Conservation (phyloP, 2,797 vertebrate genomes). For the Chaetophractus vellerosus region DNA sequence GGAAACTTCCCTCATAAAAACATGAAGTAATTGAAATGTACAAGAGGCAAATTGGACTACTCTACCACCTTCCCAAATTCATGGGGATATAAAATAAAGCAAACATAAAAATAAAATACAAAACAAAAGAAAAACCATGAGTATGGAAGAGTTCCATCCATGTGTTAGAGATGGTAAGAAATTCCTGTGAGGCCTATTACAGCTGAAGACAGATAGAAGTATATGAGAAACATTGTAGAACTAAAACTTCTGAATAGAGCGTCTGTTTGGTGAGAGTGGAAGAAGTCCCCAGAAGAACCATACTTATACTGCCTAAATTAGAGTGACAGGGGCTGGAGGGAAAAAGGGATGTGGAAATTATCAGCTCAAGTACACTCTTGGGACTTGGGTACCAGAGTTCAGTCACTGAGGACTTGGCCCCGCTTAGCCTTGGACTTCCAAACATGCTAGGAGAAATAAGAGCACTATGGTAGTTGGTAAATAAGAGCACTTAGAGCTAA, state of each 20-base stretch:
- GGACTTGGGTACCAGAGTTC: neutral
- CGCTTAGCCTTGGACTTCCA: neutral
- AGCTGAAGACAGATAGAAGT: neutral
- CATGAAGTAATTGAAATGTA: neutral
- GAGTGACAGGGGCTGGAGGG: too few species aligned
- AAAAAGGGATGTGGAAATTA: neutral
- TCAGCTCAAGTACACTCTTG: neutral
- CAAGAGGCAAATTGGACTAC: neutral
- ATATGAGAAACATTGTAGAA: neutral
- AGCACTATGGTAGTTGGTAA: neutral
- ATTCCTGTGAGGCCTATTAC: neutral
- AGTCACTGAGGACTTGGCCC: neutral
- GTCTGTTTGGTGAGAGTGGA: neutral
- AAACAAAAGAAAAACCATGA: neutral
- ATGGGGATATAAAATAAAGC: neutral
- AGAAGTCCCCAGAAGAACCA: neutral
- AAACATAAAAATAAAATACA: neutral
- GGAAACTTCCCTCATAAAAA: constrained; percentile 17
- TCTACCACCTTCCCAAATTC: neutral
- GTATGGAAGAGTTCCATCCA: neutral
- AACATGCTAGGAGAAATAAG: neutral
- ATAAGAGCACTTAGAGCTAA: neutral
- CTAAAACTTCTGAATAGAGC: constrained; percentile 9
- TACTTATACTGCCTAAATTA: neutral
- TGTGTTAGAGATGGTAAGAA: neutral